Conservation (phyloP, 23 tunicate genomes). For the Trididemnum nubilum region DNA sequence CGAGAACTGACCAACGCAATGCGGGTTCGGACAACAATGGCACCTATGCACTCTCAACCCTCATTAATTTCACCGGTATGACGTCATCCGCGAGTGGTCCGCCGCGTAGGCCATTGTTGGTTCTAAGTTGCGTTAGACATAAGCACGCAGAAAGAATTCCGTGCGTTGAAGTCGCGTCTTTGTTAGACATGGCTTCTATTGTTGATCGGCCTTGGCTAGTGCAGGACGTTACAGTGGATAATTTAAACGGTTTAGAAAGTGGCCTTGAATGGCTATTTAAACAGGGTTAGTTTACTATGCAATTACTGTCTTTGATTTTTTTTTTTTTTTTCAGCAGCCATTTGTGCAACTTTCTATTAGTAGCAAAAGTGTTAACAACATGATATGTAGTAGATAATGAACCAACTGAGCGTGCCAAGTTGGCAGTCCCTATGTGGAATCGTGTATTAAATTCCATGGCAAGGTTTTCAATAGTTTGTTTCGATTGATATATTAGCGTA, state of each 20-base stretch:
- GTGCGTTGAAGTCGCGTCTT: constrained; percentile 66
- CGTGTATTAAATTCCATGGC: too few relatives aligned
- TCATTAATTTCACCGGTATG: constrained; percentile 12
- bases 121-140: constrained; percentile 59
- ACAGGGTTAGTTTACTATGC: constrained; percentile 56
- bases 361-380: too few relatives aligned
- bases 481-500: too few relatives aligned
- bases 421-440: too few relatives aligned
- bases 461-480: too few relatives aligned
- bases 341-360: too few relatives aligned
- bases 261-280: constrained; percentile 82
- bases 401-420: too few relatives aligned
- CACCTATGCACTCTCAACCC: constrained; percentile 1
- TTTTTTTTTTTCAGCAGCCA: too few relatives aligned
- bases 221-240: constrained; percentile 73
- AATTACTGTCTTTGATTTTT: too few relatives aligned
- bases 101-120: constrained; percentile 55
- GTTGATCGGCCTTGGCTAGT: constrained; percentile 89
- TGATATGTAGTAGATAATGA: too few relatives aligned
- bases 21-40: background rate
- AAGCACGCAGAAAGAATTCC: constrained; percentile 21
- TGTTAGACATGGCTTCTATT: constrained; percentile 57
- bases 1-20: background rate
- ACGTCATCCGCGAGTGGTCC: background rate
- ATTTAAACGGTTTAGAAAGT: constrained; percentile 74